phyloP scores from a whole-genome alignment of 2,888 invertebrate species.

The Ischnus inquisitorius region DNA sequence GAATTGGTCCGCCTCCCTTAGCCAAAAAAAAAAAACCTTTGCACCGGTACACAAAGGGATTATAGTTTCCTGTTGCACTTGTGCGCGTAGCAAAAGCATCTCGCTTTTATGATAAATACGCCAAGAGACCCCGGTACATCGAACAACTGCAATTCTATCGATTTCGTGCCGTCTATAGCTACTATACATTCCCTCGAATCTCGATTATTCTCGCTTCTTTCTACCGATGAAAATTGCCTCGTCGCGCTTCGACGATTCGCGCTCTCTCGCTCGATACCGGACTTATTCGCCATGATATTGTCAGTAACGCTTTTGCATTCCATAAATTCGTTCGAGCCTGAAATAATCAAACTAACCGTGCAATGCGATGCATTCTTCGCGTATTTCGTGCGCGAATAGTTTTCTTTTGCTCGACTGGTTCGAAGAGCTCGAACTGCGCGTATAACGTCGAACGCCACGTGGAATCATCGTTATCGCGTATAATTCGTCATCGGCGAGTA shows the following conservation, averaged over 20 bases:
- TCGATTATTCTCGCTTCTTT: not conserved
- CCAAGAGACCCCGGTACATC: not conserved
- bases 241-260: slow-evolving; percentile 8
- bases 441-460: not conserved
- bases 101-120: slow-evolving; percentile 25
- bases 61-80: not conserved
- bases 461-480: slow-evolving; percentile 27
- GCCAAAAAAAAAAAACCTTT: not conserved
- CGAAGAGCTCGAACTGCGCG: not conserved
- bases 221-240: slow-evolving; percentile 6
- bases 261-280: not conserved
- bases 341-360: slow-evolving; percentile 25
- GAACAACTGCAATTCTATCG: not conserved
- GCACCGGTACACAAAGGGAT: not conserved
- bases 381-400: not conserved
- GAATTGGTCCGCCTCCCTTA: not conserved
- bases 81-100: not conserved
- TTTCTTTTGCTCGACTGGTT: not conserved
- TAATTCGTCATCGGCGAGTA: slow-evolving; percentile 25
- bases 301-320: slow-evolving; percentile 25
- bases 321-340: slow-evolving; percentile 18
- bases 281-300: slow-evolving; percentile 30
- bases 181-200: not conserved
- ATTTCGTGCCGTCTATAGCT: not conserved
- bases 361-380: not conserved